These are phyloP conservation scores for Rhinoraja longicauda DNA, from an alignment of 2,797 vertebrate species.

Conservation along the genomic window DNA sequence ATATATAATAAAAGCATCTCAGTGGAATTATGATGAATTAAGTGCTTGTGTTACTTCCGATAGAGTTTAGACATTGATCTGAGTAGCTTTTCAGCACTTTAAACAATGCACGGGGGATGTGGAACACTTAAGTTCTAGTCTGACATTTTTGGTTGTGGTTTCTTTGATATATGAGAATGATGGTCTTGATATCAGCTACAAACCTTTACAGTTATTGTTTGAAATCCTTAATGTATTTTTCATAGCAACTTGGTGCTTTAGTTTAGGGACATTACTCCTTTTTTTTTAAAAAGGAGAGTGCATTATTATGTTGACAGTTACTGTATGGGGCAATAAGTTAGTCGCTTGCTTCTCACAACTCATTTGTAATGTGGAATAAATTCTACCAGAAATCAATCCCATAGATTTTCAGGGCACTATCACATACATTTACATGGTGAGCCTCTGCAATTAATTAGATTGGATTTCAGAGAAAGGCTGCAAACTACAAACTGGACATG, in stretches of 20 bases:
- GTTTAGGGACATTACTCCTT: neutral
- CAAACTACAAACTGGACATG: conserved; percentile 33
- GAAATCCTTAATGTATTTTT: neutral
- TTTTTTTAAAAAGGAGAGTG: conserved; percentile 6
- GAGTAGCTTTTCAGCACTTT: conserved; percentile 46
- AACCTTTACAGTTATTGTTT: neutral
- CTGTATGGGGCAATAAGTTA: conserved; percentile 45
- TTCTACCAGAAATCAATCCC: conserved; percentile 48
- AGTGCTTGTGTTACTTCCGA: conserved; percentile 48
- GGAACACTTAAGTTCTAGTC: conserved; percentile 48
- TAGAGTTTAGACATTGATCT: conserved; percentile 50
- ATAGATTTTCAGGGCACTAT: conserved; percentile 46
- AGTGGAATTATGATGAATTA: conserved; percentile 51
- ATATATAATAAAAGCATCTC: conserved; percentile 43
- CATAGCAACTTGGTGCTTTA: neutral
- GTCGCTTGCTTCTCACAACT: conserved; percentile 43
- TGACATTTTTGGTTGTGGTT: conserved; percentile 51
- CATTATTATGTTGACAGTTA: conserved; percentile 45
- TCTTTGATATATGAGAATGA: conserved; percentile 42
- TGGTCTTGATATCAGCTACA: conserved; percentile 42
- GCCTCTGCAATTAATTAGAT: conserved; percentile 46
- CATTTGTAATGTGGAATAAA: conserved; percentile 47
- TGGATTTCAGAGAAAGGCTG: conserved; percentile 40
- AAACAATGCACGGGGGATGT: conserved; percentile 45
- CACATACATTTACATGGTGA: conserved; percentile 42